phyloP scores from a whole-genome alignment of 2,797 vertebrate species.

The Carcharodon carcharias region DNA sequence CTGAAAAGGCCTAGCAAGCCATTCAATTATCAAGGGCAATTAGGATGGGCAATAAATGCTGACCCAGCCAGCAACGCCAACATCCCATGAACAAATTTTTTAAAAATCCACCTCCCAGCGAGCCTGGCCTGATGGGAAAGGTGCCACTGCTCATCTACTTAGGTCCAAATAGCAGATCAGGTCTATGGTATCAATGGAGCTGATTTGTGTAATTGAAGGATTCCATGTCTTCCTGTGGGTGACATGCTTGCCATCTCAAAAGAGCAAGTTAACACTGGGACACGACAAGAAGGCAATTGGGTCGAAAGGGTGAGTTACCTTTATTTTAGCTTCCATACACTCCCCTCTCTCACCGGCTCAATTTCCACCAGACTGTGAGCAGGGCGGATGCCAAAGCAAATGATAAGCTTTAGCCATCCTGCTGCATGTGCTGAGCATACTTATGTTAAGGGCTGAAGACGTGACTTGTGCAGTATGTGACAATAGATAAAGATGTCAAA shows the following conservation, averaged over 20 bases:
- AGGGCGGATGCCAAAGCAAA: too few species aligned
- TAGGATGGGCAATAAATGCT: too few species aligned
- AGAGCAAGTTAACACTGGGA: background rate
- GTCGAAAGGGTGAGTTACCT: background rate
- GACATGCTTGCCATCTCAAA: background rate
- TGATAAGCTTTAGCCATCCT: too few species aligned
- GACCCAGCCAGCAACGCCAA: too few species aligned
- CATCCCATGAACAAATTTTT: too few species aligned
- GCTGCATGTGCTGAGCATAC: too few species aligned
- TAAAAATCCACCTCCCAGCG: background rate
- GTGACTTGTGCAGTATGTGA: too few species aligned
- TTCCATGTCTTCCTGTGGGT: background rate
- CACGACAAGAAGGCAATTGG: background rate
- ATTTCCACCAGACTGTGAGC: background rate
- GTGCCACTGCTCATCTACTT: background rate
- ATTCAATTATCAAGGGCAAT: too few species aligned
- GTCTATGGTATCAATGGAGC: background rate
- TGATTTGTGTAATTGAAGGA: background rate
- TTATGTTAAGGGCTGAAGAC: too few species aligned
- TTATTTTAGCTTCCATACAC: background rate
- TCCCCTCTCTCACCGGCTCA: background rate
- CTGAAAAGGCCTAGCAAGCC: too few species aligned
- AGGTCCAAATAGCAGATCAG: background rate
- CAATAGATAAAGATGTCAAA: too few species aligned
- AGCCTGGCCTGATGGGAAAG: background rate